Conservation (phyloP, 2,888 invertebrate species). For the Lasioglossum pauxillum region DNA sequence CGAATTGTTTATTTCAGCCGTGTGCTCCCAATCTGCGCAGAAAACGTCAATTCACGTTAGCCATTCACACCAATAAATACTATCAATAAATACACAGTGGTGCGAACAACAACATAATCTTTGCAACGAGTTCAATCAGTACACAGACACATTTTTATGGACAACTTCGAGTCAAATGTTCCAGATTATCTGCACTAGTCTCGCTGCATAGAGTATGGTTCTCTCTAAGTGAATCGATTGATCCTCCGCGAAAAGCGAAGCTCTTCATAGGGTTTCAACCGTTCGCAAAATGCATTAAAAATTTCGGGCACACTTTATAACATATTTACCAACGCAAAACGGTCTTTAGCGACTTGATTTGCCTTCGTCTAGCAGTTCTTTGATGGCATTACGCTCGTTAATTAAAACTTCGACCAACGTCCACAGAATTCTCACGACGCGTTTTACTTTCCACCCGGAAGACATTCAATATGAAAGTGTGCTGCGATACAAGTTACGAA, state of each 20-base stretch:
- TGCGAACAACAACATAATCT: background rate
- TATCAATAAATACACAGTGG: background rate
- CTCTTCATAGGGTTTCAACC: background rate
- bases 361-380: background rate
- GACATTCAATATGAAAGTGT: background rate
- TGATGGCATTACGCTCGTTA: background rate
- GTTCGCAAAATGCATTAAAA: constrained; percentile 12
- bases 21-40: constrained; percentile 84
- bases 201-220: background rate
- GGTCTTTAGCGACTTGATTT: background rate
- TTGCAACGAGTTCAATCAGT: no score
- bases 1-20: constrained; percentile 86
- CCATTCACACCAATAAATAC: background rate
- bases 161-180: no score
- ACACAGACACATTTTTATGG: background rate
- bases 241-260: background rate
- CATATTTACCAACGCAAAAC: background rate
- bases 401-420: constrained; percentile 6
- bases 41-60: constrained; percentile 35
- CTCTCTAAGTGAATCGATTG: background rate
- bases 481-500: background rate
- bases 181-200: background rate
- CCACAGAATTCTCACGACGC: background rate
- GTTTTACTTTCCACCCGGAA: background rate
- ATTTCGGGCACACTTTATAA: background rate